A percentile compares a stretch with the other conserved stretches of the same genome.
These are phyloP conservation scores for Heterotilapia buettikoferi DNA, from an alignment of 2,113 vertebrate genomes.

Conservation along the genomic window DNA sequence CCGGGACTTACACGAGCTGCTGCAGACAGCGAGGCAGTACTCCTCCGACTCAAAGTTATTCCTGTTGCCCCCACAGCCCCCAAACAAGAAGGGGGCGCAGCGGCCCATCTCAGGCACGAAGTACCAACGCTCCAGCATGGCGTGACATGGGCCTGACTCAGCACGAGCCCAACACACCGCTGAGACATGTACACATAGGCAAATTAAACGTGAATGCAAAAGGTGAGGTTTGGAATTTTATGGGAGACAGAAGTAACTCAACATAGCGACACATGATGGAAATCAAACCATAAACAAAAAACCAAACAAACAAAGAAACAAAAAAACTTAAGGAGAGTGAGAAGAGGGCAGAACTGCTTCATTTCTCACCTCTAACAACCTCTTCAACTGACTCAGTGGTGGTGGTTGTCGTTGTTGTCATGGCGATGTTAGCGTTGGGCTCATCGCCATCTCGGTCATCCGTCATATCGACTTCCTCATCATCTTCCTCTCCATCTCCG, in stretches of 20 bases:
- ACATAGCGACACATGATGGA: background rate
- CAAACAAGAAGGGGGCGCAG: constrained; percentile 93
- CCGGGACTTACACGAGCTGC: constrained; percentile 90
- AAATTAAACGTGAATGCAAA: background rate
- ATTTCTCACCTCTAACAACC: constrained; percentile 87
- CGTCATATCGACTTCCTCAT: constrained; percentile 72
- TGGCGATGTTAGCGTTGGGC: constrained; percentile 82
- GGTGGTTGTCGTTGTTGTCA: constrained; percentile 93
- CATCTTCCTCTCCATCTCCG: constrained; percentile 76
- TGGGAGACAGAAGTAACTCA: background rate
- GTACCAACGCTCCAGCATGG: constrained; percentile 94
- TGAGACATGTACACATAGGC: constrained; percentile 64
- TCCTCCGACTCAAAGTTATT: constrained; percentile 99
- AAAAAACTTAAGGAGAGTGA: background rate
- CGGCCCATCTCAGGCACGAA: constrained; percentile 84
- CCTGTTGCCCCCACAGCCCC: constrained; percentile 97
- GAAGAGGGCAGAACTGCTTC: background rate
- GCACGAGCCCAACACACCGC: constrained; percentile 96
- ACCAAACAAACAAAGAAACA: background rate
- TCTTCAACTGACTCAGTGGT: constrained; percentile 96
- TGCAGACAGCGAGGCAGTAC: constrained; percentile 97
- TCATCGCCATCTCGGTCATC: constrained; percentile 84
- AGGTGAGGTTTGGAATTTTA: background rate
- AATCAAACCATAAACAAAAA: background rate
- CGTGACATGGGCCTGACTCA: constrained; percentile 88